Evolutionary conservation across 2,113 vertebrate genomes (phyloP).

Genomic region (Anolis carolinensis): DNA sequence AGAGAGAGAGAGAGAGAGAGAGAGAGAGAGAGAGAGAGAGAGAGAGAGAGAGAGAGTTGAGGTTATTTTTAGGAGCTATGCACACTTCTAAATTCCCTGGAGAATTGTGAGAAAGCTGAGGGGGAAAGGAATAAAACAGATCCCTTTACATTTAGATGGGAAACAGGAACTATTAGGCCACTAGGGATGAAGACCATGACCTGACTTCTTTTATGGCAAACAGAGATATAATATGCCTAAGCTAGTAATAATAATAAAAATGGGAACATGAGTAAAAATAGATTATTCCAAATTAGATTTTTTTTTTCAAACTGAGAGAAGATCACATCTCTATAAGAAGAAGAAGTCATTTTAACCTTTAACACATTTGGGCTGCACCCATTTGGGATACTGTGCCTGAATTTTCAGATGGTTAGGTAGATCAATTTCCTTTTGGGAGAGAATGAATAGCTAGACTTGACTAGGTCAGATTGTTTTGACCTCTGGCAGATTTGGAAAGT

Average conservation of each 20-base stretch:
- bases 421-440: neutral
- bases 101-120: neutral
- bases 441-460: neutral
- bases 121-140: neutral
- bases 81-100: neutral
- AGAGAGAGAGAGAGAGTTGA: neutral
- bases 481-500: neutral
- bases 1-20: no score
- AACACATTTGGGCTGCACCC: neutral
- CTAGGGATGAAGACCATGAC: neutral
- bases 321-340: neutral
- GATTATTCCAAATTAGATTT: neutral
- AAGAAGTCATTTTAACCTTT: neutral
- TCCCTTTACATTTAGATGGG: conserved; percentile 9
- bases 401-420: neutral
- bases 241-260: neutral
- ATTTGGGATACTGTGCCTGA: neutral
- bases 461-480: neutral
- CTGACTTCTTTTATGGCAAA: neutral
- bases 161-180: neutral
- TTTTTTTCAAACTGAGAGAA: neutral
- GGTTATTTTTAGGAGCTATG: neutral
- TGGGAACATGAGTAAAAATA: neutral
- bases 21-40: neutral
- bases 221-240: neutral